Conservation (phyloP, 2,888 invertebrate genomes). For the Electrophaes corylata region DNA sequence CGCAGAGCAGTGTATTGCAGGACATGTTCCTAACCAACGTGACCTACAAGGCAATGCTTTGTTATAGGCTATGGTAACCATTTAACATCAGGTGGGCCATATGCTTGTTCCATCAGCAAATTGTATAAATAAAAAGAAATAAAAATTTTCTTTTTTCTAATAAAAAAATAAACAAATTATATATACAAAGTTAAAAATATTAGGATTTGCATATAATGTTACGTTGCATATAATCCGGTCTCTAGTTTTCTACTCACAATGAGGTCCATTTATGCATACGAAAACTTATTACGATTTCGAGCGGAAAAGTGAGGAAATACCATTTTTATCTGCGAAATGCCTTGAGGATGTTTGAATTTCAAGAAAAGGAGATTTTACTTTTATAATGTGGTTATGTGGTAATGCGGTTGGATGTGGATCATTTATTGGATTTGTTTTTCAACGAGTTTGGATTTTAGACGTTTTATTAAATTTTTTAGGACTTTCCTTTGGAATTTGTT, state of each 20-base stretch:
- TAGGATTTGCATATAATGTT: slow-evolving; percentile 1
- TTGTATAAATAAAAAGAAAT: too few species aligned
- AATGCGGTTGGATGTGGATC: slow-evolving; percentile 1
- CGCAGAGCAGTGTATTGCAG: too few species aligned
- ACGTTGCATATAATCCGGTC: slow-evolving; percentile 4
- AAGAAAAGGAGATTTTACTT: slow-evolving; percentile 13
- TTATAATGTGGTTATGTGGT: slow-evolving; percentile 17
- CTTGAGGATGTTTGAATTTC: slow-evolving; percentile 39
- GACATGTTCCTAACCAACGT: too few species aligned
- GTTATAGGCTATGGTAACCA: too few species aligned
- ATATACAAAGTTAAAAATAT: too few species aligned
- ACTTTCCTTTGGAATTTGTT: too few species aligned
- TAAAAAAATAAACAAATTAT: too few species aligned
- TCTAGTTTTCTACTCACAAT: slow-evolving; percentile 50
- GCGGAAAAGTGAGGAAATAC: slow-evolving; percentile 54
- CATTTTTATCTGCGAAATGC: slow-evolving; percentile 47
- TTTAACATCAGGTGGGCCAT: too few species aligned
- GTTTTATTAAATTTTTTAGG: background rate
- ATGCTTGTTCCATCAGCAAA: too few species aligned
- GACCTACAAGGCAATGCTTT: too few species aligned
- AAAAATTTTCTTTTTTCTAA: too few species aligned
- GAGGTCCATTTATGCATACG: slow-evolving; percentile 77
- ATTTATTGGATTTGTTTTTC: background rate
- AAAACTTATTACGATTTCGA: slow-evolving; percentile 71
- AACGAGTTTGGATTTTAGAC: background rate